Conservation (phyloP, 2,797 vertebrate species). For the Botia almorhae region DNA sequence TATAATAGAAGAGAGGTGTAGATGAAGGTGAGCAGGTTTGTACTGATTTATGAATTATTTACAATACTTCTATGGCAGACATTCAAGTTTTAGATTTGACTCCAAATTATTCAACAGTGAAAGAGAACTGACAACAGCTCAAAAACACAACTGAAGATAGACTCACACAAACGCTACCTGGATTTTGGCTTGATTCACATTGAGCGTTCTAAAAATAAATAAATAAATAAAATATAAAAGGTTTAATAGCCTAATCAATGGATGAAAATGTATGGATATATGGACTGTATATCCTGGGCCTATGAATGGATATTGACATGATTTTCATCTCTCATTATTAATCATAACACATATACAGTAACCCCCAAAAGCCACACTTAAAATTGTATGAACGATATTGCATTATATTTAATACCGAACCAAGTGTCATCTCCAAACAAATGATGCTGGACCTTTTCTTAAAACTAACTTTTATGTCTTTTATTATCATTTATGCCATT, state of each 20-base stretch:
- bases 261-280: background rate
- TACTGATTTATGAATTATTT: slow-evolving; percentile 41
- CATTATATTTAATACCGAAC: too few species aligned
- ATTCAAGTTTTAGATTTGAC: slow-evolving; percentile 18
- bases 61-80: slow-evolving; percentile 8
- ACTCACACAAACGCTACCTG: slow-evolving; percentile 65
- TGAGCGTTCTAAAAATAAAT: slow-evolving; percentile 61
- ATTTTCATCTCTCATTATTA: too few species aligned
- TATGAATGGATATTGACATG: too few species aligned
- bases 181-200: slow-evolving; percentile 49
- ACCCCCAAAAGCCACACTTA: too few species aligned
- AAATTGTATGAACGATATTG: too few species aligned
- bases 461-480: too few species aligned
- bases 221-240: background rate
- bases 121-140: background rate
- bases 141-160: background rate
- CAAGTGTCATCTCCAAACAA: too few species aligned
- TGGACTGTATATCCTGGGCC: too few species aligned
- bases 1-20: slow-evolving; percentile 29
- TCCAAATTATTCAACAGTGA: slow-evolving; percentile 29
- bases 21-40: slow-evolving; percentile 26
- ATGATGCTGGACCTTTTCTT: too few species aligned
- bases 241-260: background rate
- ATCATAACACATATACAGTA: too few species aligned
- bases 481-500: too few species aligned